Evolutionary conservation across 1,140 invertebrate species (phyloP), one percentile per base, ranked within the genome.

Genomic region (Drosophila lini): DNA sequence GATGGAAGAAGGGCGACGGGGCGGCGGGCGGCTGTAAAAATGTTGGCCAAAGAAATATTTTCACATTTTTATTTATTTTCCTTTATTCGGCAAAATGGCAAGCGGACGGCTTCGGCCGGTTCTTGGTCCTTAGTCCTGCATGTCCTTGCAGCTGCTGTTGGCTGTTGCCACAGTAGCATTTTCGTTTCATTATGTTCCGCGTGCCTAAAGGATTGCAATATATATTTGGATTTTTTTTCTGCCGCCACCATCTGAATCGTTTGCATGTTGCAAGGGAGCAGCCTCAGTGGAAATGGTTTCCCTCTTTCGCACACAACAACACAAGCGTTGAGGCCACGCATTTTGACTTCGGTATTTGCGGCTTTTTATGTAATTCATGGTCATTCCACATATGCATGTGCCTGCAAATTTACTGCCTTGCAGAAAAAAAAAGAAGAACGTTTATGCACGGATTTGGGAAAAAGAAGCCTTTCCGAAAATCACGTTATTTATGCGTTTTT

Each of bases 11-110:
- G 41, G 22, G 7, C 6, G 15, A 13, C 13, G 9, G 9, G 34
- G 32, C 22, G 38, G 44, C 38, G 62, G 48, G 61, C 80, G 76
- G 67, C 83, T 89, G 78, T 74, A 89, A 81, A 90, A 83, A 90
- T 90, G 86, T 86, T 86, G 83, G 71, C 80, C 88, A 90, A 90
- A 90, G 88, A 90, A 90, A 90, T 86, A 90, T 90, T 86, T 90
- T 79, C 88, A 76, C 78, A 74, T 83, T 90, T 90, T 86, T 86
- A 90, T 86, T 90, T 89, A 89, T 89, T 79, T 90, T 84, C 55
- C 58, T 76, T 86, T 86, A 81, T 81, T 80, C 64, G 68, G 64
- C 52, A 75, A 68, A 55, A 45, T 61, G 57, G 69, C 40, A 45
- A 60, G 47, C 59, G 76, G 64, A 52, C 61, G 74, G 69, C 74